These are phyloP conservation scores for Siderastrea siderea DNA, from an alignment of 92 coral and sea anemone genomes.

Conservation along the genomic window DNA sequence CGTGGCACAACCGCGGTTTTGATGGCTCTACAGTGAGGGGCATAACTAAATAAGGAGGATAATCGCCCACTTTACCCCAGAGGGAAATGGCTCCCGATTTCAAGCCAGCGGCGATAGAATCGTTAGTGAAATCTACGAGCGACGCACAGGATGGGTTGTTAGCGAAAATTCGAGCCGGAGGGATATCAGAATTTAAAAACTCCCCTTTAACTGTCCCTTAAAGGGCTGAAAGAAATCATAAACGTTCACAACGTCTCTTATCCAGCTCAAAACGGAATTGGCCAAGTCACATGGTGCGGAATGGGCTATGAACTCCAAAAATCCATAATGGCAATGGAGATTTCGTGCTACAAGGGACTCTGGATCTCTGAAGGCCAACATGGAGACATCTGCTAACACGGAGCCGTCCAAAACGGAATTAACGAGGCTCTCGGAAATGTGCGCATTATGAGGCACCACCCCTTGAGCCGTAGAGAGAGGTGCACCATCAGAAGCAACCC, in stretches of 20 bases:
- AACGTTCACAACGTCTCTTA: conserved; percentile 12
- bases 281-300: neutral
- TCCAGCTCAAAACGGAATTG: conserved; percentile 22
- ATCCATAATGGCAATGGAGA: neutral
- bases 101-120: conserved; percentile 26
- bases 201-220: conserved; percentile 38
- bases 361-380: neutral
- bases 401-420: neutral
- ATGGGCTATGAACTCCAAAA: neutral
- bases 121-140: conserved; percentile 16
- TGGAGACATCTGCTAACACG: conserved; percentile 33
- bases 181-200: conserved; percentile 12
- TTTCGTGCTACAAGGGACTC: neutral
- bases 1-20: conserved; percentile 45
- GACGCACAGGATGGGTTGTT: conserved; percentile 44
- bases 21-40: conserved; percentile 48
- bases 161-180: conserved; percentile 28
- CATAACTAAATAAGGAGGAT: conserved; percentile 45
- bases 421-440: neutral
- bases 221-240: conserved; percentile 12
- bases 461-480: conserved; percentile 2
- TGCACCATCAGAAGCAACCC: neutral
- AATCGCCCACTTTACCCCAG: conserved; percentile 48
- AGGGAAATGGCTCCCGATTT: conserved; percentile 41
- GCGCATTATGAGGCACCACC: conserved; percentile 3